These are phyloP conservation scores for Phalacrocorax aristotelis DNA, from an alignment of 2,113 vertebrate genomes.

Conservation along the genomic window DNA sequence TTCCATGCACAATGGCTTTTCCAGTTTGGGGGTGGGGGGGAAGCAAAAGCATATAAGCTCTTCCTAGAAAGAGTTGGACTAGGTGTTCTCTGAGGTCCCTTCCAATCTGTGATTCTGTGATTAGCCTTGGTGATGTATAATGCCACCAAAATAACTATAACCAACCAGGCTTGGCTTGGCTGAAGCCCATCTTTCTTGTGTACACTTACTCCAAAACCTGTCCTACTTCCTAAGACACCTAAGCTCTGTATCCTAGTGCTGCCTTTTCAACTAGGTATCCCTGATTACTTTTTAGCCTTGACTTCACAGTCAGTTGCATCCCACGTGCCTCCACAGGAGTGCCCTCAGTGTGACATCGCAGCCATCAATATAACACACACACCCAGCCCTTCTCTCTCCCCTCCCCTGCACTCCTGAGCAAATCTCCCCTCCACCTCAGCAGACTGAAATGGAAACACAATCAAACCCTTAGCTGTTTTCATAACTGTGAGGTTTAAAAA, in stretches of 20 bases:
- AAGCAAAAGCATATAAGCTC: background rate
- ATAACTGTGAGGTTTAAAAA: background rate
- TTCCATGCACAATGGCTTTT: background rate
- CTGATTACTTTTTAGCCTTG: background rate
- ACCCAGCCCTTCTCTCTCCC: background rate
- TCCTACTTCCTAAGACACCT: background rate
- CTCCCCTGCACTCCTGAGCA: background rate
- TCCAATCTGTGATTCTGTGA: too few relatives aligned
- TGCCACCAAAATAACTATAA: background rate
- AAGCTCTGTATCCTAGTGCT: background rate
- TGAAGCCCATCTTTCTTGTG: background rate
- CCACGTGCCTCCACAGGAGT: fast-evolving
- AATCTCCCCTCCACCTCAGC: background rate
- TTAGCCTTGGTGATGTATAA: background rate
- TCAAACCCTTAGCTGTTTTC: background rate
- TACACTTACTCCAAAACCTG: background rate
- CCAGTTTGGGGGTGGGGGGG: background rate
- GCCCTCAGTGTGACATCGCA: fast-evolving
- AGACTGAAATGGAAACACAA: background rate
- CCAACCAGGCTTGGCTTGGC: background rate
- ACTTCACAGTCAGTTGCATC: background rate
- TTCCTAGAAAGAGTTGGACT: too few relatives aligned
- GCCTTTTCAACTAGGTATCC: background rate
- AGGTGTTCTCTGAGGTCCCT: too few relatives aligned
- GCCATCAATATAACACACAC: fast-evolving